Conservation (phyloP, 2,113 vertebrate genomes). For the Octodon degus region DNA sequence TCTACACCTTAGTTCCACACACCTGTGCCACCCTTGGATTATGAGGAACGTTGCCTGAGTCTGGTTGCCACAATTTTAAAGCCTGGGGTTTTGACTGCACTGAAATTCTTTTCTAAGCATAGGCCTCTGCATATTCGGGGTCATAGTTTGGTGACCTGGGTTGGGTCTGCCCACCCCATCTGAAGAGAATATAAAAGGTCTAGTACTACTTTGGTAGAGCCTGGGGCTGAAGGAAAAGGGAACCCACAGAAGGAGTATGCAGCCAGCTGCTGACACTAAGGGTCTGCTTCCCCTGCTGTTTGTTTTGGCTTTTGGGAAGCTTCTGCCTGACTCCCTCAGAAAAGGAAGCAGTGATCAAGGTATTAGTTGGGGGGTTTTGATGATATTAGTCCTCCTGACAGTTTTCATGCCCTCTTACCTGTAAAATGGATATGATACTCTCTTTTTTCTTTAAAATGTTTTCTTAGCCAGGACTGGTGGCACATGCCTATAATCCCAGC, state of each 20-base stretch:
- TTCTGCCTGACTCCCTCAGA: background rate
- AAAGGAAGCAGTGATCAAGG: background rate
- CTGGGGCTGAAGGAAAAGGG: background rate
- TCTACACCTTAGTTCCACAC: background rate
- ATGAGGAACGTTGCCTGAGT: background rate
- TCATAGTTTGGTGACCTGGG: background rate
- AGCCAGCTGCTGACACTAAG: too few species aligned
- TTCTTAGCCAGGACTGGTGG: background rate
- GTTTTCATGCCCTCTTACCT: background rate
- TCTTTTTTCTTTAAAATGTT: background rate
- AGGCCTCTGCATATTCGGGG: background rate
- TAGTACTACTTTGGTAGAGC: background rate
- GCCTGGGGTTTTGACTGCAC: background rate
- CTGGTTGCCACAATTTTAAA: background rate
- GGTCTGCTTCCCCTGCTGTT: background rate
- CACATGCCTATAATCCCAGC: background rate
- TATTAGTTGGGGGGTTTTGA: background rate
- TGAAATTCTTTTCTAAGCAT: background rate
- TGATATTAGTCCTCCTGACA: rapidly evolving
- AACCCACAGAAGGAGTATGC: too few species aligned
- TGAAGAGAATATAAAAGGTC: background rate
- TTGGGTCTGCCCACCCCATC: background rate
- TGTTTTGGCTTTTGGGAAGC: background rate
- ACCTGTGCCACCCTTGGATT: background rate
- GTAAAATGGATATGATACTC: background rate